Evolutionary conservation across 2,797 vertebrate genomes (phyloP), one percentile per base, ranked within the genome.

Genomic region (Intellagama lesueurii): DNA sequence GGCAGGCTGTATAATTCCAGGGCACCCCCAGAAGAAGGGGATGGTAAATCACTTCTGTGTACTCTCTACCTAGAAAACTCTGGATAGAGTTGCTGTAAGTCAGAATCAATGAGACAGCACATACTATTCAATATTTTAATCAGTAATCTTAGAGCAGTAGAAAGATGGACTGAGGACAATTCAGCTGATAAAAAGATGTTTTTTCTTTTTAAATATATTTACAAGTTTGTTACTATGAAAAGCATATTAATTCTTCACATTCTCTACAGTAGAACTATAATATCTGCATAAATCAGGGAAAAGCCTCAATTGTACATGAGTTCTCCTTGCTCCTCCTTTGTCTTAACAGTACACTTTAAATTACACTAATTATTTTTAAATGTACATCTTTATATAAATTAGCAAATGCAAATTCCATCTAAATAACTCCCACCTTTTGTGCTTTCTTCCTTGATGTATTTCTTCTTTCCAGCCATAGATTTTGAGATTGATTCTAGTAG

Each of bases 141-240:
- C 92, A 93, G 84, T 94, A 92, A 88, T 69, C 70, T 83, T 22
- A 93, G 90, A 89, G 91, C 0, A 1, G 60, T 69, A 66, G 92
- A 94, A 93, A 92, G 94, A 93, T 87, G 92, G 91, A 81, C 87
- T 85, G 91, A 88, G 85, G 88, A 95, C 88, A 79, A 94, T 91
- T 91, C 87, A 87, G 22, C 32, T 96, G 89, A 87, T 72, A 70
- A 93, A 93, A 93, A 56, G 86, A 92, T 79, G 83, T 92, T 92
- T 88, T 79, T 91, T 91, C 91, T 86, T 79, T 84, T 83, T 89
- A 87, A 91, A 19, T 64, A 64, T 77, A 26, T 19, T 78, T 56
- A 81, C 35, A 60, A 87, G 30, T 75, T 79, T 6, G 44, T 91
- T 89, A 77, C 16, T 56, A 64, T 64, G 70, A 76, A 88, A 56